Base-by-base conservation (phyloP, 2,113 vertebrate genomes). In the Eptesicus fuscus region DNA sequence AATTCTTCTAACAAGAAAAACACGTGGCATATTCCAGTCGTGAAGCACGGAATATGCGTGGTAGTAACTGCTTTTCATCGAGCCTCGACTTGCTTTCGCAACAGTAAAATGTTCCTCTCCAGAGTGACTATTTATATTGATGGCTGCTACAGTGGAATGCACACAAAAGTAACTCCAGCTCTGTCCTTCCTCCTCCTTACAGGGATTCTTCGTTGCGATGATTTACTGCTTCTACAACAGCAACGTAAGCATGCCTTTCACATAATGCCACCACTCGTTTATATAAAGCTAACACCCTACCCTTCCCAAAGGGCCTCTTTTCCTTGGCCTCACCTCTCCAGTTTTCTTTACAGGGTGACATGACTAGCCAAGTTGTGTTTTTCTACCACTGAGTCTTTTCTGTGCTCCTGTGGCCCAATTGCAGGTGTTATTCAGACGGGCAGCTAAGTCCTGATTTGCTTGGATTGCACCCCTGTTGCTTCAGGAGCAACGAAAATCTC, bases 141-240 rank as follows among this genome's bases (percentile, higher is more conserved):
- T 86, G 95, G 42, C 18, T 47, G 86, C n/a, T 94, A 35, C 47
- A 94, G 9, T 0, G 0, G 18, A 44, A 11, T 7, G 7, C 25
- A 71, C 74, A 70, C 10, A 88, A 44, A 90, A 65, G 67, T 44
- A 87, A 71, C 51, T 88, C 95, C 37, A 95, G 67, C 7, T 77
- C 2, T 71, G 7, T 95, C 94, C 96, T 22, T 93, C 86, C 83
- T 92, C 23, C 53, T 95, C 65, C 91, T 97, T 93, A 88, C 80
- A 99, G 99, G 99, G 99, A 35, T 99, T 99, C 97, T 99, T 99
- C 74, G 99, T 99, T 90, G 99, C 99, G 63, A 99, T 99, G 10
- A 99, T 99, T 98, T 99, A 99, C 98, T 99, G 99, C 98, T 99
- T 99, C 98, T 99, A 99, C 98, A 99, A 99, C 83, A 99, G 99